These are phyloP conservation scores for Isaurus tuberculatus DNA, from an alignment of 92 coral and sea anemone genomes.

Conservation along the genomic window DNA sequence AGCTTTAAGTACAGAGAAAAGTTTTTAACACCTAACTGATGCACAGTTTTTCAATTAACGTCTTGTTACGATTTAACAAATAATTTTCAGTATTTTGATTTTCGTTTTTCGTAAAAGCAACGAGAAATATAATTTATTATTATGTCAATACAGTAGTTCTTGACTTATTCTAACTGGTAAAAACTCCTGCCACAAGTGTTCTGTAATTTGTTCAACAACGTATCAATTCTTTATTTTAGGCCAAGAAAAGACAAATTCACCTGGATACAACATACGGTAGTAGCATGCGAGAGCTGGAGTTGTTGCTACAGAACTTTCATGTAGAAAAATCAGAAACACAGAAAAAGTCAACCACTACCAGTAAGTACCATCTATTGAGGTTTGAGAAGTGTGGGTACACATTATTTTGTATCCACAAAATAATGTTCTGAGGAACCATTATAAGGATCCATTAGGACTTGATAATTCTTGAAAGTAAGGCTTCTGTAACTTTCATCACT, in stretches of 20 bases:
- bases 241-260: slow-evolving; percentile 91
- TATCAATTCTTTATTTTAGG: slow-evolving; percentile 51
- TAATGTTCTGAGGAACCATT: not conserved
- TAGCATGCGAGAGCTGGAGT: slow-evolving; percentile 89
- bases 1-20: too few species aligned
- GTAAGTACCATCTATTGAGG: not conserved
- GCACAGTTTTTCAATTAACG: too few species aligned
- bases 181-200: not conserved
- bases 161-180: not conserved
- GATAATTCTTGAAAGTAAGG: too few species aligned
- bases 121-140: too few species aligned
- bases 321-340: slow-evolving; percentile 71
- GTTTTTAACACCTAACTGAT: too few species aligned
- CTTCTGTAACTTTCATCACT: too few species aligned
- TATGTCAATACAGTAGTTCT: too few species aligned
- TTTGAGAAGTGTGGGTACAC: not conserved
- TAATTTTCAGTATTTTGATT: too few species aligned
- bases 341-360: slow-evolving; percentile 44
- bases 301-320: slow-evolving; percentile 86
- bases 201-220: not conserved
- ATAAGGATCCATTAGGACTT: not conserved
- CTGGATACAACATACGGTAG: slow-evolving; percentile 91
- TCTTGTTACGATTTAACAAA: too few species aligned
- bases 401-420: not conserved
- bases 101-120: too few species aligned